Base-by-base conservation (phyloP, 2,113 vertebrate species). In the Tachuris rubrigastra region DNA sequence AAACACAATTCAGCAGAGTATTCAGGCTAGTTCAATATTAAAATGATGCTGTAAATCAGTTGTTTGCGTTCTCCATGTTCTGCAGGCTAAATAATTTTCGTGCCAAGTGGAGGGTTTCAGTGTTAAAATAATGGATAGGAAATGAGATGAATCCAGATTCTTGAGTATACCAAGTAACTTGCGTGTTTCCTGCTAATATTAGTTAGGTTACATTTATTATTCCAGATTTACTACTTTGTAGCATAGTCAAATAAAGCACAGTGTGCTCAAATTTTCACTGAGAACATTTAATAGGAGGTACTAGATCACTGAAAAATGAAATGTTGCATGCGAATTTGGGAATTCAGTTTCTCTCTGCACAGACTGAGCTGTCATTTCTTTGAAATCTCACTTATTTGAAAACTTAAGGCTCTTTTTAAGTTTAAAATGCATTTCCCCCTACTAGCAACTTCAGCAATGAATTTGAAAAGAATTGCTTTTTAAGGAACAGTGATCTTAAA, bases 41-140 rank as follows among this genome's bases (percentile, higher is more conserved):
- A 93, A 93, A 53, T 50, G 22, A 30, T 73, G 59, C 72, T 52
- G 22, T 88, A 76, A 77, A 90, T 80, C 55, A 74, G 41, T 62
- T 63, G 35, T 88, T 88, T 93, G 55, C 92, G 15, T 86, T 92
- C 41, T 87, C 3, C 1, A 1, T 73, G 22, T 87, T 60, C 62
- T 53, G 71, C 37, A 73, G 88, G 58, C 53, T 76, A 87, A 69
- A 79, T 85, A 30, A 53, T 72, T 95, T 87, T 85, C 39, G 59
- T 89, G 68, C 62, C 58, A 73, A 90, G 16, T 78, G 81, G 30
- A 85, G 87, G 27, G 30, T 71, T 88, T 86, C 47, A 58, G 37
- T 90, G 58, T 86, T 90, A 83, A 92, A 88, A 53, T 83, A 92
- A 83, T 63, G 65, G 28, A 31, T 79, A 66, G 82, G 52, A 93